These are phyloP conservation scores for Diprion similis DNA, from an alignment of 1,140 invertebrate genomes.

Conservation along the genomic window DNA sequence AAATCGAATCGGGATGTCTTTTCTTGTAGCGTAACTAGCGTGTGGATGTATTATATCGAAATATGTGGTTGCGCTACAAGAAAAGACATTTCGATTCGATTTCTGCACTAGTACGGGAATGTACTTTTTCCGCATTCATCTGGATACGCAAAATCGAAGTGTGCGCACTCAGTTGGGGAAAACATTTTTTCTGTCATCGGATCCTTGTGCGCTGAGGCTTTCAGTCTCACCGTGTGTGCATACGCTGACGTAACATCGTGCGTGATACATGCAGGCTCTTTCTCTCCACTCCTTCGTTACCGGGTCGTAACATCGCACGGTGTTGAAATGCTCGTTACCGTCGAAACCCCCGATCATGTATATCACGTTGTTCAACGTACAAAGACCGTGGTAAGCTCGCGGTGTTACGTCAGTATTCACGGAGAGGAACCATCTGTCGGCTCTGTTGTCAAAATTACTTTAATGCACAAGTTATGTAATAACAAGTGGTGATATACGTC, in stretches of 20 bases:
- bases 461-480: background rate
- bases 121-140: too few relatives aligned
- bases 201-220: background rate
- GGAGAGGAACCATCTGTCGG: conserved; percentile 70
- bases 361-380: conserved; percentile 70
- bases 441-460: conserved; percentile 47
- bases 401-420: conserved; percentile 68
- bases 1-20: too few relatives aligned
- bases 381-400: conserved; percentile 79
- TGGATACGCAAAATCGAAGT: too few relatives aligned
- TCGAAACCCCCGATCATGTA: conserved; percentile 83
- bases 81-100: too few relatives aligned
- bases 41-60: too few relatives aligned
- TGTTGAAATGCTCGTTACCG: conserved; percentile 76
- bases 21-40: too few relatives aligned
- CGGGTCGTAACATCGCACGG: conserved; percentile 72
- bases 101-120: too few relatives aligned
- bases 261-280: conserved; percentile 76
- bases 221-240: conserved; percentile 65
- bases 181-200: background rate
- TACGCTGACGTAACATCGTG: conserved; percentile 79
- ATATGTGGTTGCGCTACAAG: too few relatives aligned
- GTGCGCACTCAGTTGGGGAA: too few relatives aligned
- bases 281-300: conserved; percentile 70
- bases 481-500: background rate